phyloP scores from a whole-genome alignment of 2,888 invertebrate species.

The Drosophila falleni region DNA sequence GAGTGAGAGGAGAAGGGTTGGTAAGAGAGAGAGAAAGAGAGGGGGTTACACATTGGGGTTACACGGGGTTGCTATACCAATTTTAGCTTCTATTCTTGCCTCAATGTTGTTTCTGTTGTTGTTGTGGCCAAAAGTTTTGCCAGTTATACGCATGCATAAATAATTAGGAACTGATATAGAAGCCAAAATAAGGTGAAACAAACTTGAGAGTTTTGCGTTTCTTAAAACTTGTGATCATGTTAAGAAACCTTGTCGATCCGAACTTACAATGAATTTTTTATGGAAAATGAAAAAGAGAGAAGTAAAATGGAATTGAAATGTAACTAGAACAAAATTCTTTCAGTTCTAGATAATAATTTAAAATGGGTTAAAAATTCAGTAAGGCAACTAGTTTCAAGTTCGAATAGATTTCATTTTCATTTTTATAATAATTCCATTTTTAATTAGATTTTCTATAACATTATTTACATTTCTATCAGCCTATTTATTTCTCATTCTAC shows the following conservation, averaged over 20 bases:
- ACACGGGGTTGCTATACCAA: conserved; percentile 23
- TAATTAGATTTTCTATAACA: no score
- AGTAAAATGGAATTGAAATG: background rate
- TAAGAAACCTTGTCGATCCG: background rate
- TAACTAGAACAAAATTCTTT: background rate
- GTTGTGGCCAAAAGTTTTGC: conserved; percentile 57
- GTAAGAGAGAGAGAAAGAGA: no score
- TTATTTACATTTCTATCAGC: no score
- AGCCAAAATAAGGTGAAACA: conserved; percentile 1
- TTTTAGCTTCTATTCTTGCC: conserved; percentile 16
- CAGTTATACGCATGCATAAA: conserved; percentile 68
- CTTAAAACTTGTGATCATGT: conserved; percentile 1
- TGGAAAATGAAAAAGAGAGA: background rate
- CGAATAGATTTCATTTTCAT: no score
- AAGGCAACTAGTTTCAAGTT: no score
- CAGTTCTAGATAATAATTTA: no score
- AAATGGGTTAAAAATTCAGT: no score
- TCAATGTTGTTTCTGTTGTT: no score
- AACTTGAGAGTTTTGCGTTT: background rate
- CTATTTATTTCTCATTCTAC: no score
- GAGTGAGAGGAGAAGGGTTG: background rate
- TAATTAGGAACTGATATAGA: conserved; percentile 50
- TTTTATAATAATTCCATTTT: no score
- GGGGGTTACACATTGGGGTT: conserved; percentile 3
- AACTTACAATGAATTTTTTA: background rate